phyloP scores from a whole-genome alignment of 2,113 vertebrate species.

The Tachycineta bicolor region DNA sequence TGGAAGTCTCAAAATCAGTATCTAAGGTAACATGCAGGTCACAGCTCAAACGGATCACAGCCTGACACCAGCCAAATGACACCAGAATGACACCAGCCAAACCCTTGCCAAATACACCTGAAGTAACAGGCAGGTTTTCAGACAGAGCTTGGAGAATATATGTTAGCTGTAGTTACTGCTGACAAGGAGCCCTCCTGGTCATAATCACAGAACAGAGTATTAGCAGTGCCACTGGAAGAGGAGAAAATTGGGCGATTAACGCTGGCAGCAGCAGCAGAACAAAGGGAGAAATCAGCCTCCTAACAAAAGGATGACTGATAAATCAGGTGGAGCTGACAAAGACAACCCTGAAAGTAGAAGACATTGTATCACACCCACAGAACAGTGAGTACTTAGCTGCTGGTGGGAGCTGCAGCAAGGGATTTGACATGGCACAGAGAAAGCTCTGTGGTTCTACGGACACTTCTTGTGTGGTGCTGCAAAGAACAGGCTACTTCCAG shows the following conservation, averaged over 20 bases:
- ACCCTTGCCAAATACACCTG: not conserved
- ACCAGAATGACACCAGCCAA: not conserved
- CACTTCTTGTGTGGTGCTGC: not conserved
- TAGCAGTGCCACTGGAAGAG: not conserved
- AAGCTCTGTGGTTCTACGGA: not conserved
- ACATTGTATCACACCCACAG: not conserved
- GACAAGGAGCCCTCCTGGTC: not conserved
- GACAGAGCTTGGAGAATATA: not conserved
- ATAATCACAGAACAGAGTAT: not conserved
- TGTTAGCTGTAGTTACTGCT: not conserved
- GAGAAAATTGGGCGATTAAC: not conserved
- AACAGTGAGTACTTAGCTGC: accelerated
- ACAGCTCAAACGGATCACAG: not conserved
- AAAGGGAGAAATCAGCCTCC: not conserved
- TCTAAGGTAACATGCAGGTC: not conserved
- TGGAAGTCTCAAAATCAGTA: not conserved
- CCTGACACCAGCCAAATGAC: not conserved
- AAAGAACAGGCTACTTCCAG: not conserved
- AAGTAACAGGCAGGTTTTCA: not conserved
- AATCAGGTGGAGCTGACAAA: not conserved
- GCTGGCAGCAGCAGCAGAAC: not conserved
- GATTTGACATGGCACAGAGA: not conserved
- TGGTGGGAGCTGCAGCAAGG: not conserved
- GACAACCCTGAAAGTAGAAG: not conserved
- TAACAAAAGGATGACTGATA: not conserved